Evolutionary conservation across 2,797 vertebrate genomes (phyloP).

Genomic region (Scleropages formosus): DNA sequence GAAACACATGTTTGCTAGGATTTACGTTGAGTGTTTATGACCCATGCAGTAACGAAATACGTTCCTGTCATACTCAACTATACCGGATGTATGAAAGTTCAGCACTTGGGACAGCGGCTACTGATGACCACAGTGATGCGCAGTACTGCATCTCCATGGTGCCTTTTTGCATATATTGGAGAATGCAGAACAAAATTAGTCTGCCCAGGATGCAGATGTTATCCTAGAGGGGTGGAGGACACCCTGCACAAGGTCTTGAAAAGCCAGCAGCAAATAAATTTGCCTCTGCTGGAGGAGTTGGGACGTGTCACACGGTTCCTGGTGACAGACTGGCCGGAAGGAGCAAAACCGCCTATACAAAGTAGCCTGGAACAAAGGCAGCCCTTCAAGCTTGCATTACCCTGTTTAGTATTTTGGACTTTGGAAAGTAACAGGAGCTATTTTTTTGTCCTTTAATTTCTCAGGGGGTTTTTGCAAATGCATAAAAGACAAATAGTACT

Average conservation of each 20-base stretch:
- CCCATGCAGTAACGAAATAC: neutral
- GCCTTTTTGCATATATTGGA: neutral
- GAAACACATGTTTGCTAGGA: neutral
- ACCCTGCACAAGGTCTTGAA: neutral
- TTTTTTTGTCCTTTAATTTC: neutral
- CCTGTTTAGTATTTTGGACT: neutral
- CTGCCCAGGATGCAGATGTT: neutral
- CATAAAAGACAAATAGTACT: neutral
- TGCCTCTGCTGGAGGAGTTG: neutral
- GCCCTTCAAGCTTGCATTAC: too few species aligned
- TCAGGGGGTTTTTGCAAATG: neutral
- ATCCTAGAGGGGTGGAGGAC: neutral
- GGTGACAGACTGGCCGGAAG: neutral
- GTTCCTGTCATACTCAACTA: neutral
- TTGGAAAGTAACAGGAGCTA: too few species aligned
- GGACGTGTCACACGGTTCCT: neutral
- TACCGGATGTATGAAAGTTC: neutral
- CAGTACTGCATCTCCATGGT: neutral
- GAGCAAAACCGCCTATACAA: neutral
- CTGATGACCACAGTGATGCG: neutral
- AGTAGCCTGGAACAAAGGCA: too few species aligned
- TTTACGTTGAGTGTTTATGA: neutral
- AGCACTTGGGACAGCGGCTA: conserved; percentile 21
- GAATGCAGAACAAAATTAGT: neutral
- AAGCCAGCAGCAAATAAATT: neutral